Percentiles rank a stretch among this genome's conserved stretches.
Conservation (phyloP, 2,888 invertebrate species). For the Catocala nupta region DNA sequence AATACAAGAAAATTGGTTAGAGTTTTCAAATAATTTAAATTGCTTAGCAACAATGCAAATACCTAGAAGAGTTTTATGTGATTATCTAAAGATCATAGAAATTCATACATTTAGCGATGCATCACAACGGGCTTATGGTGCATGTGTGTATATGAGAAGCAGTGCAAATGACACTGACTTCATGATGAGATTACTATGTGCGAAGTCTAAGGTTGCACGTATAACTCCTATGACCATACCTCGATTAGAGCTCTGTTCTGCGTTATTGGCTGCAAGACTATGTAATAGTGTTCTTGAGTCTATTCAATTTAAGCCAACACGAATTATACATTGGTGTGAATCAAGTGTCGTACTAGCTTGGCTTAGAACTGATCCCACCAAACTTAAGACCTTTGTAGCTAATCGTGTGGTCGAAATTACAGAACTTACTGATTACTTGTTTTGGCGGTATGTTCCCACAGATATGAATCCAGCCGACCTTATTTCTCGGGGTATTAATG, state of each 20-base stretch:
- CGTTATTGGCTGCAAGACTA: no score
- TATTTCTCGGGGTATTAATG: no score
- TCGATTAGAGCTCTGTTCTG: constrained; percentile 1
- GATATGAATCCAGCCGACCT: no score
- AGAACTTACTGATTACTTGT: no score
- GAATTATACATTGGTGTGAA: no score
- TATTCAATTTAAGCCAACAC: no score
- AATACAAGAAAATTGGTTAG: constrained; percentile 13
- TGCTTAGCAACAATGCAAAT: constrained; percentile 24
- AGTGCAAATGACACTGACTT: background rate
- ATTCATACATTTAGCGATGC: constrained; percentile 31
- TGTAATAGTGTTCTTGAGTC: no score
- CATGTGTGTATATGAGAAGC: background rate
- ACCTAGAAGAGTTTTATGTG: constrained; percentile 38
- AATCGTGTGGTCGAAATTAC: no score
- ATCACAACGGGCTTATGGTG: constrained; percentile 1
- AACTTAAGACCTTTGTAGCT: no score
- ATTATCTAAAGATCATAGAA: constrained; percentile 33
- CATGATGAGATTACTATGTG: background rate
- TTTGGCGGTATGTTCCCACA: no score
- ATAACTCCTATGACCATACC: constrained; percentile 28
- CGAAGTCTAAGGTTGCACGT: constrained; percentile 48
- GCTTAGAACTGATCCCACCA: no score
- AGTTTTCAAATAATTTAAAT: constrained; percentile 9
- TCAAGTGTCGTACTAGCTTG: no score